Base-by-base conservation (phyloP, 2,113 vertebrate species). In the Eonycteris spelaea region DNA sequence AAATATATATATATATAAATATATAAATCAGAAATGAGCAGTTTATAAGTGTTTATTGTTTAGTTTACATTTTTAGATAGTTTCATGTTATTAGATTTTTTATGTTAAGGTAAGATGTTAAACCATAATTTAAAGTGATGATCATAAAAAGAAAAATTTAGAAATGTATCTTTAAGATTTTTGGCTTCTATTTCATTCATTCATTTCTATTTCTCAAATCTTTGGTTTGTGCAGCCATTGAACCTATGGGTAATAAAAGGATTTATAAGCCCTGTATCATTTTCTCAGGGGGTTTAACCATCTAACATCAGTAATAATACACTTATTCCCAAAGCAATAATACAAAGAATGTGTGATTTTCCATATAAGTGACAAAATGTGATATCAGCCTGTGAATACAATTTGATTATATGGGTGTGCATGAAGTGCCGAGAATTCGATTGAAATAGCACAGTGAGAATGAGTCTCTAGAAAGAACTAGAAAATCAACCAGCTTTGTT, bases 301-400 rank as follows among this genome's bases (percentile, higher is more conserved):
- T 65, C 38, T 38, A 71, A 7, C 38, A 85, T 67, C 59, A 77
- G 5, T 43, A 92, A 71, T 92, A 95, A 96, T 86, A 35, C 18
- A 70, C 24, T 91, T 79, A 93, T 68, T 92, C 75, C n/a, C 83
- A 82, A 90, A 88, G 75, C 71, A 94, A 26, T 92, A 77, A 92
- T 90, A 88, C 75, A 88, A 77, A 75, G 59, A 92, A 65, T 90
- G 88, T 55, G 12, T 96, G 55, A 40, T 95, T 92, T 94, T 90
- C 65, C 22, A 40, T 67, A 16, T 77, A 95, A 85, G 68, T 77
- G 90, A 85, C 24, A 90, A 57, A 83, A 82, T 82, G 22, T 77
- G 57, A 18, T 94, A 61, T 45, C 33, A 48, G 61, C 21, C 9
- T 48, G 53, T 71, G 84, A 86, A 63, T 95, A 57, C 24, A 85